Evolutionary conservation across 2,797 vertebrate species (phyloP).

Genomic region (Anomalospiza imberbis): DNA sequence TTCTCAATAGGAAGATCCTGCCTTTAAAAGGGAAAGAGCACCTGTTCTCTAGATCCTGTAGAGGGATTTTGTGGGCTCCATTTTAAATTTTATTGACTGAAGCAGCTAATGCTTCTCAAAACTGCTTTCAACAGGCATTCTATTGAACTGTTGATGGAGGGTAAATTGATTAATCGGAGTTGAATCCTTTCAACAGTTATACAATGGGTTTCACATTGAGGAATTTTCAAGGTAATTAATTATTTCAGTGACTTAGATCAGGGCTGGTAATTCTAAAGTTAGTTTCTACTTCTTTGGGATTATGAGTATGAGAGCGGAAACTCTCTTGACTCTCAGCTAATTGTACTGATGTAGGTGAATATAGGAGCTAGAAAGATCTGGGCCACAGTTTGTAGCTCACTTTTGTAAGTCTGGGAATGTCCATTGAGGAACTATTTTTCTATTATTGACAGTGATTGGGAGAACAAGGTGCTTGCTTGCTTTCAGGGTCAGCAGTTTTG

Average conservation of each 20-base stretch:
- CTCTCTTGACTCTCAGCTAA: neutral
- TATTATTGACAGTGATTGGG: slow-evolving; percentile 2
- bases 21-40: slow-evolving; percentile 12
- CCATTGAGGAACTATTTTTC: neutral
- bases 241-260: neutral
- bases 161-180: neutral
- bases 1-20: neutral
- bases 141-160: neutral
- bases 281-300: neutral
- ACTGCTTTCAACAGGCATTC: neutral
- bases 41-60: slow-evolving; percentile 35
- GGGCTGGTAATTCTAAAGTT: neutral
- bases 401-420: neutral
- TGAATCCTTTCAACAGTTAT: neutral
- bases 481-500: slow-evolving; percentile 39
- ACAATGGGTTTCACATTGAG: neutral
- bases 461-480: slow-evolving; percentile 44
- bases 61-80: neutral
- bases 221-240: neutral
- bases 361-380: neutral
- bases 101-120: neutral
- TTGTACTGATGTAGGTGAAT: neutral
- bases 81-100: neutral
- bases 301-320: neutral
- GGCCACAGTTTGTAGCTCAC: neutral